Evolutionary conservation across 2,113 vertebrate species (phyloP).

Genomic region (Nycticebus coucang): DNA sequence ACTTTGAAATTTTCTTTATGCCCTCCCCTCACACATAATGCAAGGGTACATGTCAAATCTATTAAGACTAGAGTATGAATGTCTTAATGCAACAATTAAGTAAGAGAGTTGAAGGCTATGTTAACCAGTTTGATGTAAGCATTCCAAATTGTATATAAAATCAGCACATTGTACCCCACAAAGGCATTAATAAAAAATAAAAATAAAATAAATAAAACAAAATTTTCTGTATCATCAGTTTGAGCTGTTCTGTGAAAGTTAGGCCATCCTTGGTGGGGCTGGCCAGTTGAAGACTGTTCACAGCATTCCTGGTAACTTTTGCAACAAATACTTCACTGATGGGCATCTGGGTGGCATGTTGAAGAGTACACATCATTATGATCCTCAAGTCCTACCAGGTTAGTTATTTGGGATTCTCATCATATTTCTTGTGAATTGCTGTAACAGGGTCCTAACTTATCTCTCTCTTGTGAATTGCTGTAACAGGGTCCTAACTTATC

Average conservation of each 20-base stretch:
- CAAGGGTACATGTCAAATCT: no score
- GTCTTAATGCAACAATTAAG: no score
- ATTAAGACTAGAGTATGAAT: no score
- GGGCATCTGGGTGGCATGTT: background rate
- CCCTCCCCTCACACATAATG: no score
- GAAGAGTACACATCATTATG: background rate
- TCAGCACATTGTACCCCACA: no score
- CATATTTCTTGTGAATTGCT: background rate
- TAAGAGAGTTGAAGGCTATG: no score
- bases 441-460: background rate
- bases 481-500: background rate
- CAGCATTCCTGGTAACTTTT: background rate
- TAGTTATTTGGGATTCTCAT: background rate
- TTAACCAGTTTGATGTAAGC: no score
- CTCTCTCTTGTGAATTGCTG: background rate
- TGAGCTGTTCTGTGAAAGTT: background rate
- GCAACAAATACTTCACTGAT: background rate
- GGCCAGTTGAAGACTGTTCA: background rate
- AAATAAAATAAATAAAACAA: no score
- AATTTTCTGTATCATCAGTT: no score
- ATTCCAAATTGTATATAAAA: no score
- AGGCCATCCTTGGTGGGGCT: background rate
- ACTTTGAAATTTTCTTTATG: background rate
- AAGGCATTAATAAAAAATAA: no score
- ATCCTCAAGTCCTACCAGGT: accelerated